These are phyloP conservation scores for Labroides dimidiatus DNA, from an alignment of 2,797 vertebrate species.

Conservation along the genomic window DNA sequence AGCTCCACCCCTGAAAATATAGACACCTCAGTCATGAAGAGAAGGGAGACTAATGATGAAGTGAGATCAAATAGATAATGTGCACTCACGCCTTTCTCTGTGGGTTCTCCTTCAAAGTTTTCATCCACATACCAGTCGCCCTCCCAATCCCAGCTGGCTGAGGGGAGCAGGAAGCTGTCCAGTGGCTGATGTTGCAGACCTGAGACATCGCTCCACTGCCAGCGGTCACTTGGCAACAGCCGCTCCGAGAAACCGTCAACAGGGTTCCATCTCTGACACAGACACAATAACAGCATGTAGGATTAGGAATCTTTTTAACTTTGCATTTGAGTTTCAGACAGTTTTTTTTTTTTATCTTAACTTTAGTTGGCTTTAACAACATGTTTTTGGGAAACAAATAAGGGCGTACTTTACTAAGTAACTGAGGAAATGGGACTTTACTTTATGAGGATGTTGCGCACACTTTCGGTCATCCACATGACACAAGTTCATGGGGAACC, in stretches of 20 bases:
- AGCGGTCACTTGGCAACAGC: conserved; percentile 95
- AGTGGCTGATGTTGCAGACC: conserved; percentile 91
- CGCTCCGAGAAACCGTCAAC: conserved; percentile 95
- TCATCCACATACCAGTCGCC: conserved; percentile 96
- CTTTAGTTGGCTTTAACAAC: too few species aligned
- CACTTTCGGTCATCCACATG: conserved; percentile 3
- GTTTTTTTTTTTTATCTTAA: too few species aligned
- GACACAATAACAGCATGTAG: neutral
- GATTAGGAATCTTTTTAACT: neutral
- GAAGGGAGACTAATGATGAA: neutral
- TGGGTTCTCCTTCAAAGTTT: conserved; percentile 95
- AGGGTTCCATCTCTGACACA: conserved; percentile 94
- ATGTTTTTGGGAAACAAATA: too few species aligned
- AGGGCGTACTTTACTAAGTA: neutral
- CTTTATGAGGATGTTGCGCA: conserved; percentile 21
- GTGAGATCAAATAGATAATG: too few species aligned
- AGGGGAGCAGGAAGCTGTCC: conserved; percentile 88
- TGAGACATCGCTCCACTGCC: conserved; percentile 96
- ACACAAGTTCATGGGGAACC: conserved; percentile 9
- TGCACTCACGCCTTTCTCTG: conserved; percentile 92
- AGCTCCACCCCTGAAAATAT: conserved; percentile 92
- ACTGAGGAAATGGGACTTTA: conserved; percentile 35
- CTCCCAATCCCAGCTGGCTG: conserved; percentile 96
- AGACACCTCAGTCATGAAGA: conserved; percentile 16
- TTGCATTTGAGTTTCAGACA: too few species aligned